Evolutionary conservation across 2,888 invertebrate genomes (phyloP).

Genomic region (Carabus problematicus): DNA sequence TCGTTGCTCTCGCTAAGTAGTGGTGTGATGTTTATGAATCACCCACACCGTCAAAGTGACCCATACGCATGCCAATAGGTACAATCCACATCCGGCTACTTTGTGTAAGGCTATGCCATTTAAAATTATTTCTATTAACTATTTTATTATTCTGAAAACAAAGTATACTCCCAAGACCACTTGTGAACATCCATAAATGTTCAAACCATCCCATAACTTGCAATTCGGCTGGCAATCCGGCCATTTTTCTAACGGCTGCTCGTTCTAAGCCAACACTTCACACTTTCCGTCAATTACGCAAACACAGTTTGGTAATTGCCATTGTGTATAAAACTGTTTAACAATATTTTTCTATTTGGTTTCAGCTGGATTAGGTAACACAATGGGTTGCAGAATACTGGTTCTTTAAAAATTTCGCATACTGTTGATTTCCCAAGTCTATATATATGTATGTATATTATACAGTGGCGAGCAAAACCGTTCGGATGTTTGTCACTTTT

Average conservation of each 20-base stretch:
- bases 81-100: not conserved
- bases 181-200: not conserved
- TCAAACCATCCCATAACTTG: not conserved
- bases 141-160: not conserved
- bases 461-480: too few relatives aligned
- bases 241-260: not conserved
- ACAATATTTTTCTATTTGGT: too few relatives aligned
- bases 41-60: not conserved
- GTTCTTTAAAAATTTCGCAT: too few relatives aligned
- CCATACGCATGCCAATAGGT: not conserved
- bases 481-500: too few relatives aligned
- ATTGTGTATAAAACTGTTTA: constrained; percentile 45
- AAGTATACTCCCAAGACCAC: not conserved
- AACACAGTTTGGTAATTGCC: constrained; percentile 7
- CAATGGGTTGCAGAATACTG: too few relatives aligned
- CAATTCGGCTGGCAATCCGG: not conserved
- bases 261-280: constrained; percentile 1
- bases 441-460: too few relatives aligned
- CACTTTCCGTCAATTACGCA: not conserved
- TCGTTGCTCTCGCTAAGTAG: too few relatives aligned
- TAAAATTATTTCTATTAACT: not conserved
- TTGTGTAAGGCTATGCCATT: not conserved
- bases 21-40: too few relatives aligned
- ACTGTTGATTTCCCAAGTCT: too few relatives aligned
- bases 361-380: too few relatives aligned